phyloP scores from a whole-genome alignment of 2,113 vertebrate species.

The Echinops telfairi region DNA sequence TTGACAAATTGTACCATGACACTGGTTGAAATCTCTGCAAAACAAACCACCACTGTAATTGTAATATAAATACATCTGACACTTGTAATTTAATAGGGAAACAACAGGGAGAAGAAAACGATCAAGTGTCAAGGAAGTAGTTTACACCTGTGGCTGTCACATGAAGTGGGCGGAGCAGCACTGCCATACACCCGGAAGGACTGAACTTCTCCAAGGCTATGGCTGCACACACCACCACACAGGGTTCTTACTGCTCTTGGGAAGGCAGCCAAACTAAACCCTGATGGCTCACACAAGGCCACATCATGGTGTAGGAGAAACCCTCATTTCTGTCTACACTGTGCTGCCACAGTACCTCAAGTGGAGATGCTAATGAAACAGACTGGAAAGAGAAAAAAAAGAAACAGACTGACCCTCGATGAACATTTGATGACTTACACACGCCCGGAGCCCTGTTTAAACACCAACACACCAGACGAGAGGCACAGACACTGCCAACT shows the following conservation, averaged over 20 bases:
- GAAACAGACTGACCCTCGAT: background rate
- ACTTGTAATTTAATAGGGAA: slow-evolving; percentile 32
- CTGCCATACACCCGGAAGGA: background rate
- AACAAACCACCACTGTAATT: slow-evolving; percentile 10
- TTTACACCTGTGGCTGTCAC: background rate
- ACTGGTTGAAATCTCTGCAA: background rate
- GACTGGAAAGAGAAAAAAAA: too few relatives aligned
- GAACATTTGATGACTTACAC: background rate
- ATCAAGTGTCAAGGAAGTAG: background rate
- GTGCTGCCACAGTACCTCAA: background rate
- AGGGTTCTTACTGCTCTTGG: background rate
- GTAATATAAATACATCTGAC: slow-evolving; percentile 46
- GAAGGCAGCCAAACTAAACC: background rate
- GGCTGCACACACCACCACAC: background rate
- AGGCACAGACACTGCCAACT: background rate
- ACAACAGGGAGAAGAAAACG: slow-evolving; percentile 9
- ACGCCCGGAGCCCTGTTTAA: background rate
- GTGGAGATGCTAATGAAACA: background rate
- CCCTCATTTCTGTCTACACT: background rate
- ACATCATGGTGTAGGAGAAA: background rate
- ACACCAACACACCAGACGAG: background rate
- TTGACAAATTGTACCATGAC: background rate
- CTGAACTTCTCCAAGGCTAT: background rate
- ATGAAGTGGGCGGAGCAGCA: background rate
- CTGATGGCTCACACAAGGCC: background rate